A percentile compares a stretch with the other conserved stretches of the same genome.
Conservation (phyloP, 2,888 invertebrate species). For the Synanthedon vespiformis region DNA sequence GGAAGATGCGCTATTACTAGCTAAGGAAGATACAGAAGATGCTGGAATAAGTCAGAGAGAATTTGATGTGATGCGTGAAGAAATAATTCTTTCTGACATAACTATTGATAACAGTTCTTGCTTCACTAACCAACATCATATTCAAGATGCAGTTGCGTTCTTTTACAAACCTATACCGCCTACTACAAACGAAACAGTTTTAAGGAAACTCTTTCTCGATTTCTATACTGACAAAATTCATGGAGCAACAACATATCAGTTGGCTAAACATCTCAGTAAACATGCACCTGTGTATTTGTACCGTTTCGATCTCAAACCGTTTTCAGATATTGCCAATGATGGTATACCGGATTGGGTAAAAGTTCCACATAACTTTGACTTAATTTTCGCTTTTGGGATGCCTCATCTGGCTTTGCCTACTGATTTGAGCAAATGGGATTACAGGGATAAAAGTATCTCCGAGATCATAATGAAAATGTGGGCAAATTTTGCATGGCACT, state of each 20-base stretch:
- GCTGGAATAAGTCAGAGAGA: slow-evolving; percentile 71
- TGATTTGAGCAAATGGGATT: slow-evolving; percentile 77
- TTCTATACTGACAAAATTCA: slow-evolving; percentile 82
- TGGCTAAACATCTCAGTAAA: slow-evolving; percentile 75
- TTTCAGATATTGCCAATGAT: slow-evolving; percentile 72
- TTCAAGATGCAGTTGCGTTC: slow-evolving; percentile 80
- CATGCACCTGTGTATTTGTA: slow-evolving; percentile 76
- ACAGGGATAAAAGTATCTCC: slow-evolving; percentile 80
- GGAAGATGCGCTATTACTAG: slow-evolving; percentile 79
- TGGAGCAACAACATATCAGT: slow-evolving; percentile 76
- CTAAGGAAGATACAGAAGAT: slow-evolving; percentile 69
- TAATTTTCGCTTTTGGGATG: slow-evolving; percentile 85
- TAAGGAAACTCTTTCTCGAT: slow-evolving; percentile 76
- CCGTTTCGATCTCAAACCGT: slow-evolving; percentile 81
- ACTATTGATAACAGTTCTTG: slow-evolving; percentile 68
- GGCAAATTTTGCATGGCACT: slow-evolving; percentile 81
- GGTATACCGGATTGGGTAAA: slow-evolving; percentile 82
- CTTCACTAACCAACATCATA: slow-evolving; percentile 74
- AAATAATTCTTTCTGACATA: slow-evolving; percentile 73
- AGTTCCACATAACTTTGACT: slow-evolving; percentile 85
- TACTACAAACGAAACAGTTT: slow-evolving; percentile 69
- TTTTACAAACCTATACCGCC: slow-evolving; percentile 79
- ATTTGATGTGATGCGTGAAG: slow-evolving; percentile 74
- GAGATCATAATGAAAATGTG: slow-evolving; percentile 86
- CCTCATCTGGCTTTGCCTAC: slow-evolving; percentile 76